Percentiles rank a stretch among this genome's conserved stretches.
Conservation (phyloP, 2,113 vertebrate species). For the Calidris pygmaea region DNA sequence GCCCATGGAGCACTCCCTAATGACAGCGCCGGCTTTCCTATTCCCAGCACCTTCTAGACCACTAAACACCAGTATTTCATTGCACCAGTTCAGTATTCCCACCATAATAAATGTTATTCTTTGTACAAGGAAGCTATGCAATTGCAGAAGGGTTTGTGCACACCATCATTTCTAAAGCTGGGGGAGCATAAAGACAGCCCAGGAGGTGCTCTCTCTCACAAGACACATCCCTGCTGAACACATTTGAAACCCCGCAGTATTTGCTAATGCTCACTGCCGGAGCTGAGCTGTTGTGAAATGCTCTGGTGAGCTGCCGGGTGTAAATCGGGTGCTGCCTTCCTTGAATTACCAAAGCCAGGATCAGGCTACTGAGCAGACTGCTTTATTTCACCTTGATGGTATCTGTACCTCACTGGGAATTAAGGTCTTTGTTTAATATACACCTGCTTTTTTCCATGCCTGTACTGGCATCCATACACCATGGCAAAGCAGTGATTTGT, state of each 20-base stretch:
- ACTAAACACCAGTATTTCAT: background rate
- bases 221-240: background rate
- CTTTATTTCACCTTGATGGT: background rate
- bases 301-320: background rate
- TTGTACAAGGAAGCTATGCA: background rate
- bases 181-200: background rate
- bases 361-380: background rate
- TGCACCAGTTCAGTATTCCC: background rate
- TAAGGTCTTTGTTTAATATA: background rate
- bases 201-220: background rate
- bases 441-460: too few relatives aligned
- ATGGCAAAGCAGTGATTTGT: background rate
- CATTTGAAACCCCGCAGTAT: background rate
- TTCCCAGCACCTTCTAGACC: background rate
- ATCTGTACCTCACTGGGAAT: background rate
- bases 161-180: background rate
- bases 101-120: background rate
- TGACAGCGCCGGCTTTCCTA: background rate
- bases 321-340: background rate
- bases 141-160: background rate
- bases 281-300: background rate
- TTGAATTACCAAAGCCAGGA: background rate
- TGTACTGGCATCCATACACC: too few relatives aligned
- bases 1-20: too few relatives aligned
- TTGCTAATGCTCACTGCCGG: background rate